phyloP scores from a whole-genome alignment of 1,140 invertebrate species.

The Trichoplusia ni region DNA sequence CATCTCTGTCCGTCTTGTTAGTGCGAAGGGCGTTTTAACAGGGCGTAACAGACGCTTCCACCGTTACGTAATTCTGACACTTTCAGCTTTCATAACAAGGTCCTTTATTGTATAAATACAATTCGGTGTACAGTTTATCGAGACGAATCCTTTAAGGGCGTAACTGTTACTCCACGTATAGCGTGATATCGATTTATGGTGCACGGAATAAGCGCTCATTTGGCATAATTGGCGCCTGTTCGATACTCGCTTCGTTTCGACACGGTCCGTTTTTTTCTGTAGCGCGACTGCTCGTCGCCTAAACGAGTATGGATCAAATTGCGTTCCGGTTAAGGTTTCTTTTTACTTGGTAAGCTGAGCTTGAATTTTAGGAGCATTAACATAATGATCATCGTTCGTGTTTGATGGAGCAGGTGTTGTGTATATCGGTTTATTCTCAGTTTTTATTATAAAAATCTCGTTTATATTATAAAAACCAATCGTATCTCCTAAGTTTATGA shows the following conservation, averaged over 20 bases:
- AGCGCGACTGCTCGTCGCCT: constrained; percentile 42
- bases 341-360: constrained; percentile 46
- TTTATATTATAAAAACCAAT: constrained; percentile 64
- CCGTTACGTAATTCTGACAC: constrained; percentile 78
- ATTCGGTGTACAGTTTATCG: constrained; percentile 51
- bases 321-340: constrained; percentile 50
- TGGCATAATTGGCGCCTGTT: constrained; percentile 72
- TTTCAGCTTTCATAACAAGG: constrained; percentile 77
- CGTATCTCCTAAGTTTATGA: constrained; percentile 61
- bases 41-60: constrained; percentile 75
- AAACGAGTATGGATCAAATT: constrained; percentile 54
- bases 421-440: constrained; percentile 75
- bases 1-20: constrained; percentile 75
- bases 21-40: constrained; percentile 65
- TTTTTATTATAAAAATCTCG: constrained; percentile 78
- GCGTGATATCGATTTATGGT: constrained; percentile 73
- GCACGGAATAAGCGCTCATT: constrained; percentile 74
- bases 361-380: constrained; percentile 70
- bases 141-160: constrained; percentile 66
- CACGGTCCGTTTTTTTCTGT: constrained; percentile 58
- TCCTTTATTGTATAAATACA: constrained; percentile 61
- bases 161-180: constrained; percentile 62
- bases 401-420: constrained; percentile 78
- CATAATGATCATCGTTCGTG: constrained; percentile 73
- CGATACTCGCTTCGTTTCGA: constrained; percentile 64